Conservation (phyloP, 2,113 vertebrate species). For the Serilophus lunatus region DNA sequence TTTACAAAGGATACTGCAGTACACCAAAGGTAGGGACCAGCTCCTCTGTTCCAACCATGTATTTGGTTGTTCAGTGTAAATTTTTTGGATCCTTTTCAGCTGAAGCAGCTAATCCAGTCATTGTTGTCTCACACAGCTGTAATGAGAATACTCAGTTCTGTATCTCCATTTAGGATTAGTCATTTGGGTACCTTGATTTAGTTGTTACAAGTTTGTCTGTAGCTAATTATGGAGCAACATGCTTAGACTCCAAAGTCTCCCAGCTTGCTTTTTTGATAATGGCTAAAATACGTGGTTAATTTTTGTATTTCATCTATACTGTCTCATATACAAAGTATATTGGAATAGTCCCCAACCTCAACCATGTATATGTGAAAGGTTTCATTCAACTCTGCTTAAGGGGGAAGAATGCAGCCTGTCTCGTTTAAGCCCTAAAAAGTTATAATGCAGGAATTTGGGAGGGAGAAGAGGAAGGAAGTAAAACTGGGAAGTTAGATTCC, state of each 20-base stretch:
- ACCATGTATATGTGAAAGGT: background rate
- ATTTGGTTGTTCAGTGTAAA: background rate
- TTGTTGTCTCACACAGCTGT: background rate
- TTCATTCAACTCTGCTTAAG: background rate
- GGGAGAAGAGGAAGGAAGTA: background rate
- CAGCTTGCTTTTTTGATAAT: background rate
- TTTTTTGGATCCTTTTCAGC: background rate
- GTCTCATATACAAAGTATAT: background rate
- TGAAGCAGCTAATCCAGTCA: background rate
- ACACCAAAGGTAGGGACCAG: slow-evolving; percentile 84
- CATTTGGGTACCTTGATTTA: background rate
- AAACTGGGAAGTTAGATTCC: background rate
- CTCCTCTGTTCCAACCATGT: background rate
- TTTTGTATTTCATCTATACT: background rate
- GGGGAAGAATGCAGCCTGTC: background rate
- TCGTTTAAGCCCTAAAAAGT: background rate
- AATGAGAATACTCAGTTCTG: background rate
- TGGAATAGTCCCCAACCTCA: background rate
- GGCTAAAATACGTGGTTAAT: background rate
- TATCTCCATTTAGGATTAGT: background rate
- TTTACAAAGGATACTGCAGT: slow-evolving; percentile 90
- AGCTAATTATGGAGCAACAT: background rate
- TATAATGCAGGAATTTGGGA: background rate
- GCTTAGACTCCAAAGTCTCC: background rate
- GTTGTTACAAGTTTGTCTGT: background rate